phyloP scores from a whole-genome alignment of 1,140 invertebrate genomes.

The Caerostris darwini region DNA sequence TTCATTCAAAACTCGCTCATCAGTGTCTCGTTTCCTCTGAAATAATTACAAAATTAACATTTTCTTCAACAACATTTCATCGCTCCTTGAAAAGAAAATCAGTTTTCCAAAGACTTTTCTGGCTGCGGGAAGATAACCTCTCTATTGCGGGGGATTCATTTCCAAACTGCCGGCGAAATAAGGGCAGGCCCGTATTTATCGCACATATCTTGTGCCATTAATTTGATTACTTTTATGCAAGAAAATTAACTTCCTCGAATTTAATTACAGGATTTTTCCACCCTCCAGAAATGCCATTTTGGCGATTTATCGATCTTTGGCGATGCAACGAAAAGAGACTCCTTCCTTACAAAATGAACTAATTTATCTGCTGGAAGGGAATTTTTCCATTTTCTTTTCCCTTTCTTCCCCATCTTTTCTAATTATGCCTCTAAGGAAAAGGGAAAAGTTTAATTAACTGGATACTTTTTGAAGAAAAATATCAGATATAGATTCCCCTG shows the following conservation, averaged over 20 bases:
- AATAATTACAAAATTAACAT: conserved; percentile 22
- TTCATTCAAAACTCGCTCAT: not conserved
- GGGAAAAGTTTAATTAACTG: conserved; percentile 59
- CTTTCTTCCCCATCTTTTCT: conserved; percentile 7
- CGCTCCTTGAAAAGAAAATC: not conserved
- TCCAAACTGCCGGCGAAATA: not conserved
- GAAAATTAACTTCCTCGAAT: conserved; percentile 59
- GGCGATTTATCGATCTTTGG: conserved; percentile 58
- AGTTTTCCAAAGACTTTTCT: not conserved
- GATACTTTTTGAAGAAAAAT: conserved; percentile 54
- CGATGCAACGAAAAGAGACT: not conserved
- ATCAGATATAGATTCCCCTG: conserved; percentile 30
- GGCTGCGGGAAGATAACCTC: not conserved
- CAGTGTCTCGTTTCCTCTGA: not conserved
- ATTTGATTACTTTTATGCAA: conserved; percentile 53
- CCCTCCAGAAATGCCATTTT: conserved; percentile 46
- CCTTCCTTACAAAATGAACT: conserved; percentile 36
- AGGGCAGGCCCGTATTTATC: conserved; percentile 7
- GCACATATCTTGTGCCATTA: conserved; percentile 38
- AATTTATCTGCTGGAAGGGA: conserved; percentile 35
- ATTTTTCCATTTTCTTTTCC: not conserved
- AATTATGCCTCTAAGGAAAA: conserved; percentile 59
- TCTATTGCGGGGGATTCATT: not conserved
- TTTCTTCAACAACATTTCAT: not conserved
- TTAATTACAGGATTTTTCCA: conserved; percentile 36